These are phyloP conservation scores for Mallotus villosus DNA, from an alignment of 2,797 vertebrate species.

Conservation along the genomic window DNA sequence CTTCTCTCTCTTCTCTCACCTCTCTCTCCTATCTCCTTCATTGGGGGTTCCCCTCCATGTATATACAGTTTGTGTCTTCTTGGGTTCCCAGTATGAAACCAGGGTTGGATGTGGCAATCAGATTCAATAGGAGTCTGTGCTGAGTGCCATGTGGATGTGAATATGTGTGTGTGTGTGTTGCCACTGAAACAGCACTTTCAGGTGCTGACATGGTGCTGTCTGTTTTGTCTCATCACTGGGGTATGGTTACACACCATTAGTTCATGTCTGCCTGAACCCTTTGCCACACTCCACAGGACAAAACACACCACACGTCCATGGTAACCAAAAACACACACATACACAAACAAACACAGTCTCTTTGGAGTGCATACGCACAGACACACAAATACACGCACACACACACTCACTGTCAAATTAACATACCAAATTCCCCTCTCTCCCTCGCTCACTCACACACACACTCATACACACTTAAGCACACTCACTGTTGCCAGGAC, in stretches of 20 bases:
- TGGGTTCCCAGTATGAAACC: constrained; percentile 20
- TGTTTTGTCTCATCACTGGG: constrained; percentile 10
- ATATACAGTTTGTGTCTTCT: constrained; percentile 34
- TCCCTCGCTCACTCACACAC: not conserved
- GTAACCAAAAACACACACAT: too few relatives aligned
- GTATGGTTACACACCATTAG: constrained; percentile 18
- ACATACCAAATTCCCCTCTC: not conserved
- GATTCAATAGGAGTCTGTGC: not conserved
- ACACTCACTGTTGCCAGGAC: not conserved
- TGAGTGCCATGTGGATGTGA: not conserved
- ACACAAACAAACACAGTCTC: not conserved
- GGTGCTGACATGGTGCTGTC: constrained; percentile 23
- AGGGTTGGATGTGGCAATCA: constrained; percentile 40
- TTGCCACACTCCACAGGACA: not conserved
- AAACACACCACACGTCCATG: not conserved
- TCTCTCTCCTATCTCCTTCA: not conserved
- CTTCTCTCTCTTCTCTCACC: not conserved
- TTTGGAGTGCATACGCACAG: too few relatives aligned
- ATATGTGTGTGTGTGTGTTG: not conserved
- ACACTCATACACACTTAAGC: constrained; percentile 4
- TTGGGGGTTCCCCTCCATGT: constrained; percentile 3
- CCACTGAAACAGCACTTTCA: not conserved
- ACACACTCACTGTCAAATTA: constrained; percentile 3
- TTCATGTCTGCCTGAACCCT: not conserved
- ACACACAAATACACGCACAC: not conserved